Conservation (phyloP, 2,113 vertebrate genomes). For the Equus przewalskii region DNA sequence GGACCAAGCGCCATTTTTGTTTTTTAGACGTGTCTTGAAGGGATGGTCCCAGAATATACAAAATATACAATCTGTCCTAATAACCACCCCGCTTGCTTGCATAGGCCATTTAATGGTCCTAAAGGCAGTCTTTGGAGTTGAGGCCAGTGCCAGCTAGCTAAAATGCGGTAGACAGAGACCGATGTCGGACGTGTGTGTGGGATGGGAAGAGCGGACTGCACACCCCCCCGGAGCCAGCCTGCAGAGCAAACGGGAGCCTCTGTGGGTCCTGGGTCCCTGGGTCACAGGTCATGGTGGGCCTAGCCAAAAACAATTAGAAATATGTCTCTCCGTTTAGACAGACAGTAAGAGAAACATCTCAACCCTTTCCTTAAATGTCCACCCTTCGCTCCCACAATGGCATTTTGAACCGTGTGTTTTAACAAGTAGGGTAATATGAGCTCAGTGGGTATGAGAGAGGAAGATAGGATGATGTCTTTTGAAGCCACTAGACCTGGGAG, state of each 20-base stretch:
- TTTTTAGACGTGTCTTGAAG: conserved; percentile 87
- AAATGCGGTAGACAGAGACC: conserved; percentile 81
- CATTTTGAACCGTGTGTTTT: conserved; percentile 42
- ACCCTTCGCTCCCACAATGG: conserved; percentile 82
- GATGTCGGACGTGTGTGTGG: conserved; percentile 66
- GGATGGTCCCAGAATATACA: conserved; percentile 91
- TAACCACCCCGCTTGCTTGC: conserved; percentile 89
- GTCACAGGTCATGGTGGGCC: conserved; percentile 79
- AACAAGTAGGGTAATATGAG: conserved; percentile 80
- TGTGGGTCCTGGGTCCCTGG: conserved; percentile 82
- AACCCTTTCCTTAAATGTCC: conserved; percentile 81
- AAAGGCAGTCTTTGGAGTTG: conserved; percentile 92
- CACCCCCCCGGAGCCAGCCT: conserved; percentile 83
- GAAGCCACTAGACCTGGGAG: conserved; percentile 87
- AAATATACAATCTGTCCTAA: conserved; percentile 91
- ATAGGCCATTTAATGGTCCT: conserved; percentile 88
- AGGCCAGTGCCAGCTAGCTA: conserved; percentile 89
- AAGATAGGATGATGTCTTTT: conserved; percentile 82
- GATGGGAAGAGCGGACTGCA: conserved; percentile 80
- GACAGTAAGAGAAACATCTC: conserved; percentile 81
- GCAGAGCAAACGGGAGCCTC: conserved; percentile 81
- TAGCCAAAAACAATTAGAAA: conserved; percentile 72
- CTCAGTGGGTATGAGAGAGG: conserved; percentile 82
- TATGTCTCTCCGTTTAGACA: conserved; percentile 70
- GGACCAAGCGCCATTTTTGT: conserved; percentile 86